A percentile compares a stretch with the other conserved stretches of the same genome.
Evolutionary conservation across 2,797 vertebrate species (phyloP).

Genomic region (Oceanodroma leucorhoa): DNA sequence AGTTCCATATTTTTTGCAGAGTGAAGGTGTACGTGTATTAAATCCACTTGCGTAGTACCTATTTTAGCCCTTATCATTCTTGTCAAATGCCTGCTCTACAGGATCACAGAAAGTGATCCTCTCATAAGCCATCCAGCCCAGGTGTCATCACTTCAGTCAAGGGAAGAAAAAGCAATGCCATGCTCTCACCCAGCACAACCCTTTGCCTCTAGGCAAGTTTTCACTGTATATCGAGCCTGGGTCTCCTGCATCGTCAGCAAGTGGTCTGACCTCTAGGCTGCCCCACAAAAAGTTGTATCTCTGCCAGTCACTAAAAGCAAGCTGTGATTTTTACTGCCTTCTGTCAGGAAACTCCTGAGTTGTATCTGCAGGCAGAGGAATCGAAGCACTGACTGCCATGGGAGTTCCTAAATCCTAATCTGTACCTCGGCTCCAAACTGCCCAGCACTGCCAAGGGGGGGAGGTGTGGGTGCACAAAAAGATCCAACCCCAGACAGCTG

Average conservation of each 20-base stretch:
- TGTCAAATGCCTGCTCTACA: neutral
- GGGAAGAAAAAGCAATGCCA: neutral
- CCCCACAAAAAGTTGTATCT: neutral
- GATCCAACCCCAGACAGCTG: neutral
- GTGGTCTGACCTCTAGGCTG: neutral
- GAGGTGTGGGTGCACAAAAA: neutral
- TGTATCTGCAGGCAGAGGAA: neutral
- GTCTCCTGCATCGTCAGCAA: neutral
- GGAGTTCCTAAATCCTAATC: neutral
- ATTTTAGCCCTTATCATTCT: neutral
- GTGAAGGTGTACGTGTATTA: neutral
- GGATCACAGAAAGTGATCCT: neutral
- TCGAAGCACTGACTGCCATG: neutral
- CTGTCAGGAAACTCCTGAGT: neutral
- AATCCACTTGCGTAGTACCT: neutral
- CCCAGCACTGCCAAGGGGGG: neutral
- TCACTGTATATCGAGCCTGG: no score
- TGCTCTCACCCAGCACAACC: neutral
- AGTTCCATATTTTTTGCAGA: neutral
- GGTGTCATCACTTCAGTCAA: neutral
- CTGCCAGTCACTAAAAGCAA: neutral
- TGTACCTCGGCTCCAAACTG: neutral
- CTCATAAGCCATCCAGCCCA: fast-evolving
- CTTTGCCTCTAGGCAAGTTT: neutral
- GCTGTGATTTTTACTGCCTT: neutral